These are phyloP conservation scores for Sternarchorhynchus goeldii DNA, from an alignment of 2,797 vertebrate species.

Conservation along the genomic window DNA sequence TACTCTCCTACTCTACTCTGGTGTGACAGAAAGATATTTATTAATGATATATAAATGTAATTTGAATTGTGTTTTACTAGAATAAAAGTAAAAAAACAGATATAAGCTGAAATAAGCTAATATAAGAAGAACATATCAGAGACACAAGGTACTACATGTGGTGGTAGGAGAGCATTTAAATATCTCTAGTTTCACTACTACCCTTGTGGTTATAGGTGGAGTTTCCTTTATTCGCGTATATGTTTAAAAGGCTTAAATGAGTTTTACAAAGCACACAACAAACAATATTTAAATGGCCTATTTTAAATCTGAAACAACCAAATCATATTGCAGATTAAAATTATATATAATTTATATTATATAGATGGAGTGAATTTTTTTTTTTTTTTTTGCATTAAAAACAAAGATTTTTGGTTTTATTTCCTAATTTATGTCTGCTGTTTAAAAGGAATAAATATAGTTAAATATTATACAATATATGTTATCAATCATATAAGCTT, in stretches of 20 bases:
- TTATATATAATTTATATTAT: background rate
- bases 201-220: conserved; percentile 51
- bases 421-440: no score
- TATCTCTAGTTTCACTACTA: conserved; percentile 48
- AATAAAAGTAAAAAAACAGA: no score
- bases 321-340: background rate
- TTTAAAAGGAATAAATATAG: no score
- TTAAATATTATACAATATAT: no score
- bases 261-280: background rate
- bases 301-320: background rate
- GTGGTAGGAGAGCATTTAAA: conserved; percentile 33
- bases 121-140: no score
- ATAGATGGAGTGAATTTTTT: background rate
- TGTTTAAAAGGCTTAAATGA: conserved; percentile 30
- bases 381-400: background rate
- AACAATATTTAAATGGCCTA: conserved; percentile 1
- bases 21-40: background rate
- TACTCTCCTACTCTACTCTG: conserved; percentile 28
- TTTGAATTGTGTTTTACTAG: background rate
- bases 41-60: background rate
- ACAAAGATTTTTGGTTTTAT: no score
- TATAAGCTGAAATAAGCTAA: no score
- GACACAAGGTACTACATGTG: background rate
- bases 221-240: conserved; percentile 26
- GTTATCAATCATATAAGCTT: no score